Evolutionary conservation across 2,113 vertebrate genomes (phyloP).

Genomic region (Marmota monax): DNA sequence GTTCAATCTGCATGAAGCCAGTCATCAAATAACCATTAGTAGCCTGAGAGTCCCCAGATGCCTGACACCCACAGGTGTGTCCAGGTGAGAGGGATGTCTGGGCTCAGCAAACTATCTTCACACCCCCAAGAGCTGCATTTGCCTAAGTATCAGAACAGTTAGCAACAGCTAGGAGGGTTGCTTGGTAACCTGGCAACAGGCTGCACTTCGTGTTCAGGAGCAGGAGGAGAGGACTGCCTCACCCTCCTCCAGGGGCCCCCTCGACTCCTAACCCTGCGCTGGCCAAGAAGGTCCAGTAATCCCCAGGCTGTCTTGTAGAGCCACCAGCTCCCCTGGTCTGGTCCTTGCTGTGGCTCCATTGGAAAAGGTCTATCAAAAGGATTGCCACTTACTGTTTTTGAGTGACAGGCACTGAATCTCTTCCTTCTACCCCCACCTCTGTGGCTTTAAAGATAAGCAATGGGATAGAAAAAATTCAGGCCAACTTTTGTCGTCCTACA

Average conservation of each 20-base stretch:
- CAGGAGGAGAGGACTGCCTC: not conserved
- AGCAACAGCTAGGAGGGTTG: not conserved
- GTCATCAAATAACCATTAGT: conserved; percentile 3
- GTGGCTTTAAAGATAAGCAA: not conserved
- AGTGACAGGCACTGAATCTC: not conserved
- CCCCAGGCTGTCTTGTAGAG: not conserved
- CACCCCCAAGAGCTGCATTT: not conserved
- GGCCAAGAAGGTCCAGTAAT: not conserved
- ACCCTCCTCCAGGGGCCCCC: not conserved
- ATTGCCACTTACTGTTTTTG: not conserved
- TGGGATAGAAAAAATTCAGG: not conserved
- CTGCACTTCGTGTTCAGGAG: not conserved
- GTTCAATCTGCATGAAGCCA: not conserved
- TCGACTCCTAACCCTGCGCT: not conserved
- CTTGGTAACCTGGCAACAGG: conserved; percentile 59
- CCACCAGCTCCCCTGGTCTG: not conserved
- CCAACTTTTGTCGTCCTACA: not conserved
- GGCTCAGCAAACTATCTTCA: not conserved
- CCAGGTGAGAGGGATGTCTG: conserved; percentile 24
- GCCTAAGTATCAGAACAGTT: not conserved
- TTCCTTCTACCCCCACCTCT: not conserved
- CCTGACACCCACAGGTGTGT: conserved; percentile 43
- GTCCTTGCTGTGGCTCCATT: accelerated
- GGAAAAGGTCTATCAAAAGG: not conserved
- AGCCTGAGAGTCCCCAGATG: not conserved